Conservation (phyloP, 2,888 invertebrate genomes). For the Thera britannica region DNA sequence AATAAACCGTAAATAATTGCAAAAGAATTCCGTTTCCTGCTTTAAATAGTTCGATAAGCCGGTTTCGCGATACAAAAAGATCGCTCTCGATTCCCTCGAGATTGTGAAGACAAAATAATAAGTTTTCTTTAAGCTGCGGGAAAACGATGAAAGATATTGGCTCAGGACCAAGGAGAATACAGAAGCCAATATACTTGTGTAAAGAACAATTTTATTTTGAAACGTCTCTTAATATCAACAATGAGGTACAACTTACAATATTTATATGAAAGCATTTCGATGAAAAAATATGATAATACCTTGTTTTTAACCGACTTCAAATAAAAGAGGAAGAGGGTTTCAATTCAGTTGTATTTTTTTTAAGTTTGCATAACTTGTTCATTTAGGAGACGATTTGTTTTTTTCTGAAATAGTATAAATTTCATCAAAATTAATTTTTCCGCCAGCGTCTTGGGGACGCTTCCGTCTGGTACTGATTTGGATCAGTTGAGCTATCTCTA, state of each 20-base stretch:
- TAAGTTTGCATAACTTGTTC: too few species aligned
- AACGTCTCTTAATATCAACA: slow-evolving; percentile 28
- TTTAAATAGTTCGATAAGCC: slow-evolving; percentile 41
- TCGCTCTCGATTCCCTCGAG: slow-evolving; percentile 35
- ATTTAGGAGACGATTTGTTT: too few species aligned
- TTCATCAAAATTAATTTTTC: too few species aligned
- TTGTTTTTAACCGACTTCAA: background rate
- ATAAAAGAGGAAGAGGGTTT: too few species aligned
- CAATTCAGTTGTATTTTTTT: too few species aligned
- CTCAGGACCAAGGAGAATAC: slow-evolving; percentile 40
- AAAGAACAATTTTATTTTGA: slow-evolving; percentile 34
- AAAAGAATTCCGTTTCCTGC: slow-evolving; percentile 34
- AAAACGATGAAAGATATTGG: slow-evolving; percentile 43
- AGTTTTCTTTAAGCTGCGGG: slow-evolving; percentile 45
- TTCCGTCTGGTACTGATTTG: too few species aligned
- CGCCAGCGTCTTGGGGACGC: too few species aligned
- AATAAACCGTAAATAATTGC: slow-evolving; percentile 29
- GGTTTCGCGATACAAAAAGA: slow-evolving; percentile 40
- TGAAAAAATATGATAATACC: too few species aligned
- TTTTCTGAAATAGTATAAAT: too few species aligned
- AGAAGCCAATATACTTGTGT: slow-evolving; percentile 38
- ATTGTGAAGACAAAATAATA: slow-evolving; percentile 44
- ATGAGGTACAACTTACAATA: slow-evolving; percentile 12
- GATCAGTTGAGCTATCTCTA: too few species aligned
- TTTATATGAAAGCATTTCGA: background rate